Evolutionary conservation across 1,140 invertebrate species (phyloP).

Genomic region (Drosophila burlai): DNA sequence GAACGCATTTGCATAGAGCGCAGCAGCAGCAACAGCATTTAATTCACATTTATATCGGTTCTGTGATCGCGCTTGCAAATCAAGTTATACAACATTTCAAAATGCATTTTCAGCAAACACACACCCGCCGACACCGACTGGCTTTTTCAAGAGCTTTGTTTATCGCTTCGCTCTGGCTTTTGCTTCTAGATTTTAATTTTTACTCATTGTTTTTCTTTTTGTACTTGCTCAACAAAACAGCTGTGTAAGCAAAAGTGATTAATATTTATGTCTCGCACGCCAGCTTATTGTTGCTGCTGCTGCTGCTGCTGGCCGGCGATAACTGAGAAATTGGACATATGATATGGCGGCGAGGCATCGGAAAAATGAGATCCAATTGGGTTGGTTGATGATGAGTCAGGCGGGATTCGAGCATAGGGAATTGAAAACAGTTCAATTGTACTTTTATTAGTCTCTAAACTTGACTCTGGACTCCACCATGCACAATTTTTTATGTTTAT

Average conservation of each 20-base stretch:
- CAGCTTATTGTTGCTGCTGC: slow-evolving; percentile 13
- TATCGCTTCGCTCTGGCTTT: slow-evolving; percentile 7
- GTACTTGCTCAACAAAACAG: slow-evolving; percentile 24
- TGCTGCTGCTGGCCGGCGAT: background rate
- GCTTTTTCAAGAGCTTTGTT: background rate
- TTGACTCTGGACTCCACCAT: background rate
- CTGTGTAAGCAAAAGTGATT: slow-evolving; percentile 35
- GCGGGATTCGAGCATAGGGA: background rate
- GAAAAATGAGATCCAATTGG: slow-evolving; percentile 10
- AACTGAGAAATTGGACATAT: slow-evolving; percentile 21
- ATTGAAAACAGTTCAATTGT: background rate
- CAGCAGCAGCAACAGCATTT: slow-evolving; percentile 5
- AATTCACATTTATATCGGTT: slow-evolving; percentile 13
- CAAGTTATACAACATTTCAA: slow-evolving; percentile 77
- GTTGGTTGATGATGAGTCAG: slow-evolving; percentile 1
- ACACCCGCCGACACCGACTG: slow-evolving; percentile 2
- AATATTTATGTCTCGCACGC: slow-evolving; percentile 38
- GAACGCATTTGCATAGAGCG: slow-evolving; percentile 53
- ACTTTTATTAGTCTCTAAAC: too few species aligned
- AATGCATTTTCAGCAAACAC: slow-evolving; percentile 52
- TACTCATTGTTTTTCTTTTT: slow-evolving; percentile 5
- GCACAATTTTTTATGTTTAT: background rate
- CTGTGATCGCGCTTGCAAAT: slow-evolving; percentile 56
- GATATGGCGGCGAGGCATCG: slow-evolving; percentile 14
- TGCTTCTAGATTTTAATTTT: slow-evolving; percentile 14